Base-by-base conservation (phyloP, 2,888 invertebrate species). In the Pseudococcus viburni region DNA sequence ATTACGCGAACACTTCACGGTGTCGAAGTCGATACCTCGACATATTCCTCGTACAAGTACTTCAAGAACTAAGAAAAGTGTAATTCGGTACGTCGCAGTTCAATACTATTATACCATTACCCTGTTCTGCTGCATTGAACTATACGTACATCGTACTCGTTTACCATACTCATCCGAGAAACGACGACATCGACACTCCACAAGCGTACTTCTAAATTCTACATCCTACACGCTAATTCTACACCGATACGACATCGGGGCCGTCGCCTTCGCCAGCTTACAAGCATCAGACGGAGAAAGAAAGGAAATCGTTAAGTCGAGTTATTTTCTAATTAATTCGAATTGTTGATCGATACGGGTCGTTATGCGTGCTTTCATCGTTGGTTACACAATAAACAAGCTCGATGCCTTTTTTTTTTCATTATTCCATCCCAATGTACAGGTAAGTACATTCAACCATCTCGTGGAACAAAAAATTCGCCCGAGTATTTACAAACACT, bases 341-440 rank as follows among this genome's bases (percentile, higher is more conserved):
- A 73, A 73, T 73, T 73, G 80, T 80, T 80, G 80, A 80, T 80
- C n/a, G 80, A 80, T 80, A 80, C 80, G 80, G 80, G 80, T 80
- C 80, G 80, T 80, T 80, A 73, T 80, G 42, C 42, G 80, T 42
- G 80, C 80, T 80, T 80, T 80, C n/a, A 33, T 80, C 80, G 80
- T 42, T 39, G 19, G 19, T 59, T 59, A 59, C 59, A 59, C 59
- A 59, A 59, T 59, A 59, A 59, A 59, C 19, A 59, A 59, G 59
- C 59, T 19, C 26, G 26, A 33, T 33, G 26, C 26, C 26, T 59
- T 59, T 59, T 59, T 59, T 59, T 19, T 19, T 59, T 59, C 19
- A 1, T 59, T 19, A 7, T 59, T 59, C n/a, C 3, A 6, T 19
- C 1, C 26, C 26, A 33, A 59, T 11, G 51, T 17, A 51, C 7